Evolutionary conservation across 2,797 vertebrate genomes (phyloP), one percentile per base, ranked within the genome.

Genomic region (Urophycis tenuis): DNA sequence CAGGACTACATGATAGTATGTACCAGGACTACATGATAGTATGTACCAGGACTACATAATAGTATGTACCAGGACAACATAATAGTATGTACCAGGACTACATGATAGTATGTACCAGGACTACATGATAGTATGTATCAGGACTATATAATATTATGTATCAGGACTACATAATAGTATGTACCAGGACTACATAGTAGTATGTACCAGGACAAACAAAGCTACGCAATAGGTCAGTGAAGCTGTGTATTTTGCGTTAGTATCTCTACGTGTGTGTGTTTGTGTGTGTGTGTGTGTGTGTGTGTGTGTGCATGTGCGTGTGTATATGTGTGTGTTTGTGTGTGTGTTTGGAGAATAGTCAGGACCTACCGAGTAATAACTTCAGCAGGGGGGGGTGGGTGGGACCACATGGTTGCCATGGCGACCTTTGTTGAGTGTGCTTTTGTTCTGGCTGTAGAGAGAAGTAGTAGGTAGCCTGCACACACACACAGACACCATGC

Each of bases 371-470:
- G 84, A 79, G 80, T 78, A 77, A 85, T 85, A 33, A 71, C 69
- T 33, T 32, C 60, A 64, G 78, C 78, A 0, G 9, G 71, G 53
- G 78, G 78, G 80, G 77, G 73, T 76, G 77, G 79, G 77, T 74
- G 71, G 81, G 77, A 12, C 71, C 83, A 74, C 45, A 72, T 77
- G 49, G 88, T 90, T 92, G 79, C 88, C 85, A 89, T 89, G 86
- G 89, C 86, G 83, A 91, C 88, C 81, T 87, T 84, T 89, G 85
- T 86, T 81, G 79, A 76, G 72, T 82, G 74, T 30, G 29, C 39
- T 80, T 79, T 76, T 83, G 41, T 83, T 87, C 73, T 82, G 60
- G 74, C 19, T 72, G 35, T 75, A 76, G 25, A 74, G 77, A 77
- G 72, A 79, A 60, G 2, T 77, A 29, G 72, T 64, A 64, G 60